Base-by-base conservation (phyloP, 1,140 invertebrate species). In the Stenopsyche tienmushanensis region DNA sequence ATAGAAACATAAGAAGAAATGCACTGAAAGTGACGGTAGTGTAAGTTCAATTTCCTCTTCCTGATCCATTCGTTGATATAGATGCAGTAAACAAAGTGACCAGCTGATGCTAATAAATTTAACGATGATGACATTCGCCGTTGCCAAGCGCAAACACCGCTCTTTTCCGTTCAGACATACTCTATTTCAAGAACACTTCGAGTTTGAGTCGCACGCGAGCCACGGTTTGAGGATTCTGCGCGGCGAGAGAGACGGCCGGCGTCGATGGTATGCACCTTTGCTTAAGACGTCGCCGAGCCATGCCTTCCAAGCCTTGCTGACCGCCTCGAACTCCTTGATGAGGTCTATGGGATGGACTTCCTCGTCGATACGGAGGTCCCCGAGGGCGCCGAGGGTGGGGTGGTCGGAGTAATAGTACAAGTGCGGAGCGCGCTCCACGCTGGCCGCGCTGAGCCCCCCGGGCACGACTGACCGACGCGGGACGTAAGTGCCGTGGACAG, bases 321-420 rank as follows among this genome's bases (percentile, higher is more conserved):
- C 84, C 41, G 86, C 80, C 69, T 91, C 90, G 77, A 93, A 93
- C 76, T 93, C 91, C 80, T 91, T 91, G 78, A 93, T 93, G 72
- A 91, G 85, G 75, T 91, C 89, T 72, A 89, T 81, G 23, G 87
- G 85, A 78, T 92, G 90, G 70, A 89, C 85, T 62, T 84, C 83
- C 55, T 84, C 83, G 74, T 85, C 86, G 62, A 76, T 73, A 44
- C 65, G 64, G 69, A 75, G 74, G 57, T 29, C 39, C 52, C 63
- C 72, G n/a, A n/a, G n/a, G 73, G 72, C 80, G 79, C 81, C 79
- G 75, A 88, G 77, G 75, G 83, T 80, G 73, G 84, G 82, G 79
- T 86, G 80, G 78, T 90, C 88, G 64, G 90, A 91, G 75, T 87
- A 92, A 79, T 89, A 91, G 75, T 91, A 88, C 34, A 69, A 44